Evolutionary conservation across 2,888 invertebrate genomes (phyloP), one percentile per base, ranked within the genome.

Genomic region (Tortrix viridana): DNA sequence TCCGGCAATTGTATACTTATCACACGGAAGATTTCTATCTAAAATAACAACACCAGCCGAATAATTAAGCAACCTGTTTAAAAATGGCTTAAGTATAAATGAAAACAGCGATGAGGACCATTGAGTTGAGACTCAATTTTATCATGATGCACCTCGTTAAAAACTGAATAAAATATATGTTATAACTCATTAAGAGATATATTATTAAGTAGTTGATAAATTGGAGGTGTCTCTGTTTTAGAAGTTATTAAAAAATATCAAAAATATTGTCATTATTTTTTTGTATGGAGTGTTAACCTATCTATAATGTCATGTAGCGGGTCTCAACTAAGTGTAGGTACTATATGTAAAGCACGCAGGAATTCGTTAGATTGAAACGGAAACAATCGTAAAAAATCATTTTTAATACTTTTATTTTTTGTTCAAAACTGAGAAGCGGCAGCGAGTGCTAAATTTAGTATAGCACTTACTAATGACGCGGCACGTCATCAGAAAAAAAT

Each of bases 31-130:
- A 2, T 18, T 18, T 44, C 19, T 44, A 16, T 3, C 0, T 19
- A 18, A 18, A 18, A 16, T 44, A 26, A 38, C 37, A 19, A 52
- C n/a, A 32, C 38, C 20, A 52, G 52, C 52, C 20, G 22, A 53
- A 12, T 41, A 22, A 22, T 3, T 53, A 6, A 41, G 52, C 38
- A 41, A 38, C 0, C 52, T 38, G 2, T 52, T 52, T 52, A 41
- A 38, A 52, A 38, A 38, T 20, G n/a, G 7, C 52, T 7, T n/a
- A 41, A 20, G 44, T n/a, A 38, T 52, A 20, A 52, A 52, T n/a
- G 38, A 52, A 52, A 52, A 41, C 38, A 53, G 52, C 7, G 52
- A 53, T 16, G 22, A 53, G n/a, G 41, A 53, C 41, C 7, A 53
- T 53, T 53, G 20, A 41, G 52, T 53, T 5, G 0, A 53, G 52